Evolutionary conservation across 2,797 vertebrate genomes (phyloP), one percentile per base, ranked within the genome.

Genomic region (Hydrocynus forskahlii): DNA sequence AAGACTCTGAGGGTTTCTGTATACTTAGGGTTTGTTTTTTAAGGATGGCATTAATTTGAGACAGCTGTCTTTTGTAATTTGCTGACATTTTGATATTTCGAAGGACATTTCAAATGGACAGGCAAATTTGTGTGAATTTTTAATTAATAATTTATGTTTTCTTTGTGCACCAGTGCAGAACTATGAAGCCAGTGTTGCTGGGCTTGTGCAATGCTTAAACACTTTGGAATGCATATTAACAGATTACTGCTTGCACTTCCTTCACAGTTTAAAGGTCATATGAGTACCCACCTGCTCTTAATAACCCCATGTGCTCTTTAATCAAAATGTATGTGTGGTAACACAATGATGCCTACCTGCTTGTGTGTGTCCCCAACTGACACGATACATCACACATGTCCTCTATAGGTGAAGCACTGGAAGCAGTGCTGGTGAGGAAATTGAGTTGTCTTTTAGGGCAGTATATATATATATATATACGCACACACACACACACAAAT

Each of bases 51-150:
- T 50, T 50, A 0, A 50, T 50, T 13, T 50, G 48, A 50, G 48
- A 50, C 7, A 50, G 14, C 8, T 8, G 10, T 50, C 14, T 50
- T 50, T 13, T 50, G 48, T 6, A 50, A 0, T 50, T 2, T 12
- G 2, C 48, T 9, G 9, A 50, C 10, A 13, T 50, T 13, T 13
- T 2, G 48, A 12, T 75, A 86, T 85, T 86, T 87, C 82, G 72
- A 76, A 79, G 82, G 84, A 78, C 77, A 81, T 29, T 81, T 85
- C 60, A 67, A 70, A 86, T 87, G 87, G 82, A 84, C 81, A 85
- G 70, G 86, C 79, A 81, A 88, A 87, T 89, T 86, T 83, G n/a
- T 64, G 48, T 86, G 85, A 88, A 5, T 54, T 92, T 91, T 90
- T 35, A 14, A 0, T 38, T 38, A 89, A 91, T 89, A 87, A 83